phyloP scores from a whole-genome alignment of 2,113 vertebrate species.

The Triplophysa rosa region DNA sequence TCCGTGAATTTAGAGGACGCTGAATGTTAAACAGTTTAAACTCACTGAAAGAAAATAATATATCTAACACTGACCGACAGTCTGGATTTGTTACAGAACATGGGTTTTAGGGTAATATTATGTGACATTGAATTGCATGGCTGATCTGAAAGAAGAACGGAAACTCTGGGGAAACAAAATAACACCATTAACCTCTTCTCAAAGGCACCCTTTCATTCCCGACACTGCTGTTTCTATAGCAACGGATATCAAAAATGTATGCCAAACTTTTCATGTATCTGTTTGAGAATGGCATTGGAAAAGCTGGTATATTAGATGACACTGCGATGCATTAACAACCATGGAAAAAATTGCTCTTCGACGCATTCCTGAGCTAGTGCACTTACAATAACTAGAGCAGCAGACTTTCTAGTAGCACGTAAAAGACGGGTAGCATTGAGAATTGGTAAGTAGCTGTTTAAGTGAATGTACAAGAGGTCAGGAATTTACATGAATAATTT shows the following conservation, averaged over 20 bases:
- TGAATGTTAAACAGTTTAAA: slow-evolving; percentile 45
- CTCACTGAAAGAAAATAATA: slow-evolving; percentile 50
- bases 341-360: slow-evolving; percentile 1
- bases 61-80: slow-evolving; percentile 47
- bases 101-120: slow-evolving; percentile 38
- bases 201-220: slow-evolving; percentile 51
- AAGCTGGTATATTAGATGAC: slow-evolving; percentile 10
- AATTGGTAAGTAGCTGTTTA: slow-evolving; percentile 16
- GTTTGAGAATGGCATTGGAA: slow-evolving; percentile 1
- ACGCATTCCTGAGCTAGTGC: neutral
- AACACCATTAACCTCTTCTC: slow-evolving; percentile 57
- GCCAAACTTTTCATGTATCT: slow-evolving; percentile 44
- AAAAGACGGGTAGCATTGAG: slow-evolving; percentile 7
- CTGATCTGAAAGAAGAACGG: slow-evolving; percentile 41
- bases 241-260: slow-evolving; percentile 56
- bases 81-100: slow-evolving; percentile 49
- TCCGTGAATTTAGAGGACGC: slow-evolving; percentile 35
- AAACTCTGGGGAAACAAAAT: slow-evolving; percentile 53
- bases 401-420: neutral
- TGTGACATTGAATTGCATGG: slow-evolving; percentile 49
- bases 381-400: slow-evolving; percentile 17
- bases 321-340: neutral
- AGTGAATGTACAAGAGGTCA: slow-evolving; percentile 4
- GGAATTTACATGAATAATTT: slow-evolving; percentile 23
- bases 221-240: slow-evolving; percentile 54